Conservation (phyloP, 2,113 vertebrate genomes). For the Aldabrachelys gigantea region DNA sequence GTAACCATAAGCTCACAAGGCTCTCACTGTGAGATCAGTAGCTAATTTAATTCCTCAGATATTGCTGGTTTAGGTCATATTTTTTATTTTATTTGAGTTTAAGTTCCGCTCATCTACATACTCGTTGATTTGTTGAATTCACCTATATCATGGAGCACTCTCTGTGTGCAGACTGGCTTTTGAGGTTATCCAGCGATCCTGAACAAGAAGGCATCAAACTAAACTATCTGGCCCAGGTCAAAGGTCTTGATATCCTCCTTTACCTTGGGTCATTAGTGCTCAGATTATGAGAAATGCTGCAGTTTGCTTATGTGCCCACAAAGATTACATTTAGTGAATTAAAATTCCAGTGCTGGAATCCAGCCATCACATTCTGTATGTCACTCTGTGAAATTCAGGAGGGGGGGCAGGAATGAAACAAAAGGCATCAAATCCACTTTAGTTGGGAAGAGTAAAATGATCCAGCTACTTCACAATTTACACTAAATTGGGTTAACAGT, state of each 20-base stretch:
- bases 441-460: neutral
- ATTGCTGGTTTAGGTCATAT: neutral
- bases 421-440: neutral
- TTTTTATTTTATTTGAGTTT: conserved; percentile 9
- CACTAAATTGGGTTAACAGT: neutral
- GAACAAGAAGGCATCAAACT: neutral
- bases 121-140: neutral
- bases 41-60: neutral
- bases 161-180: neutral
- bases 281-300: neutral
- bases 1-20: neutral
- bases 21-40: neutral
- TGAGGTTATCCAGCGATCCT: neutral
- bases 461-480: neutral
- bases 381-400: neutral
- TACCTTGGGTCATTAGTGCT: conserved; percentile 8
- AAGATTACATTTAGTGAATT: conserved; percentile 25
- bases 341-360: neutral
- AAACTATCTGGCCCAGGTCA: neutral
- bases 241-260: neutral
- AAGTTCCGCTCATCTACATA: neutral
- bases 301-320: neutral
- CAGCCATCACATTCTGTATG: neutral
- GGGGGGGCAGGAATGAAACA: neutral
- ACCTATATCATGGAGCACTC: neutral